Percentiles rank a stretch among this genome's conserved stretches.
Evolutionary conservation across 2,888 invertebrate species (phyloP).

Genomic region (Amphipyra tragopoginis): DNA sequence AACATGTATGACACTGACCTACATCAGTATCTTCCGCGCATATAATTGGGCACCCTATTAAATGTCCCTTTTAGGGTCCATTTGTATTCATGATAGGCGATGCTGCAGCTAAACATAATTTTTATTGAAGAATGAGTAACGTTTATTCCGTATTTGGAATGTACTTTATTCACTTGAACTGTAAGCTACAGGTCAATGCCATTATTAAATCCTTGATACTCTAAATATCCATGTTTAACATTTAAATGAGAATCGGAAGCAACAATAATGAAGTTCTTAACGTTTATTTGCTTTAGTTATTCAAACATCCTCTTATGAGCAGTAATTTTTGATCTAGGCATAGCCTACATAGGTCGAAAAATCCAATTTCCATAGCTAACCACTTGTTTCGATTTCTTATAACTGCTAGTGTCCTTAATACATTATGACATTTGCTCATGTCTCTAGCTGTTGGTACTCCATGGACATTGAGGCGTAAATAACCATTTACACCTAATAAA

Average conservation of each 20-base stretch:
- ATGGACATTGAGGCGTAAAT: too few relatives aligned
- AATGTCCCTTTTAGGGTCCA: conserved; percentile 26
- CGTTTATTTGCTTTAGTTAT: not conserved
- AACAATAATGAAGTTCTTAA: not conserved
- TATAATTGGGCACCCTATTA: conserved; percentile 42
- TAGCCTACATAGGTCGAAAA: too few relatives aligned
- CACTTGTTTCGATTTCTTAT: too few relatives aligned
- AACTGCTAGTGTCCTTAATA: too few relatives aligned
- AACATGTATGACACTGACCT: conserved; percentile 9
- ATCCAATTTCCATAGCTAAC: too few relatives aligned
- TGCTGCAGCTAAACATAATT: not conserved
- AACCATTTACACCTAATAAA: too few relatives aligned
- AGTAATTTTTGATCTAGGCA: not conserved
- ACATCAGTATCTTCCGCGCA: conserved; percentile 20
- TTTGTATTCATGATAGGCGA: conserved; percentile 38
- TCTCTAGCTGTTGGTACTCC: too few relatives aligned
- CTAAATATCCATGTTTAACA: too few relatives aligned
- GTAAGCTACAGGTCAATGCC: conserved; percentile 20
- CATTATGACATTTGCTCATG: too few relatives aligned
- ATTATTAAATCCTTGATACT: conserved; percentile 3
- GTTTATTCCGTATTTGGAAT: conserved; percentile 12
- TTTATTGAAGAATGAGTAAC: not conserved
- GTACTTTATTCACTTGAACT: conserved; percentile 30
- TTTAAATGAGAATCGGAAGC: too few relatives aligned
- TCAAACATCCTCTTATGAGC: not conserved